Percentiles rank a stretch among this genome's conserved stretches.
Evolutionary conservation across 2,797 vertebrate genomes (phyloP).

Genomic region (Lepilemur ruficaudatus): DNA sequence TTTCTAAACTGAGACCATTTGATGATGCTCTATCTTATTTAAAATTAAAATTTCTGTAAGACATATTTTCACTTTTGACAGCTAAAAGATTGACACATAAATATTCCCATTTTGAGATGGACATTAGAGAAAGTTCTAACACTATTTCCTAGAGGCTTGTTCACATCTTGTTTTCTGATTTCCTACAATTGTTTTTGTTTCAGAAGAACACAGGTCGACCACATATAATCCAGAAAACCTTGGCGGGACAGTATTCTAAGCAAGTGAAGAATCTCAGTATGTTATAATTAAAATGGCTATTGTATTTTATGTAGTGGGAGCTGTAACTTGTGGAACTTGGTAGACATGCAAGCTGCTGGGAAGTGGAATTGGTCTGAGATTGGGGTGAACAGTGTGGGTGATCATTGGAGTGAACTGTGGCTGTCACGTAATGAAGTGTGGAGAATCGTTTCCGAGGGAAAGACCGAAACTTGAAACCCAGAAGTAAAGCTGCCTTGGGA

Average conservation of each 20-base stretch:
- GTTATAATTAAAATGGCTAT: conserved; percentile 46
- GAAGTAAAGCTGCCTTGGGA: neutral
- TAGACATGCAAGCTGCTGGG: neutral
- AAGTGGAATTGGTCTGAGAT: neutral
- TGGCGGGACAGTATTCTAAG: conserved; percentile 80
- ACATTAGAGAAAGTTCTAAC: neutral
- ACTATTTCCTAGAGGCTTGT: neutral
- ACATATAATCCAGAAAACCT: conserved; percentile 89
- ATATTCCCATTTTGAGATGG: conserved; percentile 9
- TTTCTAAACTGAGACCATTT: conserved; percentile 5
- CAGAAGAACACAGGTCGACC: conserved; percentile 93
- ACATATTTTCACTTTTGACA: conserved; percentile 4
- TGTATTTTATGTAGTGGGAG: neutral
- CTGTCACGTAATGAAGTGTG: neutral
- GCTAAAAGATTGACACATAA: neutral
- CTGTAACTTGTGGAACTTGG: neutral
- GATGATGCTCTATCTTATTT: neutral
- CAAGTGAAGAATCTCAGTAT: conserved; percentile 84
- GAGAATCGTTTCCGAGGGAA: neutral
- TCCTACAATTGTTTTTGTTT: conserved; percentile 53
- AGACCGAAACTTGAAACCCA: neutral
- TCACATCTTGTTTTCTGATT: conserved; percentile 51
- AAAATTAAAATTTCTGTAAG: conserved; percentile 26
- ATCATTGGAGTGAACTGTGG: neutral
- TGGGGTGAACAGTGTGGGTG: neutral